Base-by-base conservation (phyloP, 1,140 invertebrate species). In the Pseudoatta argentina region DNA sequence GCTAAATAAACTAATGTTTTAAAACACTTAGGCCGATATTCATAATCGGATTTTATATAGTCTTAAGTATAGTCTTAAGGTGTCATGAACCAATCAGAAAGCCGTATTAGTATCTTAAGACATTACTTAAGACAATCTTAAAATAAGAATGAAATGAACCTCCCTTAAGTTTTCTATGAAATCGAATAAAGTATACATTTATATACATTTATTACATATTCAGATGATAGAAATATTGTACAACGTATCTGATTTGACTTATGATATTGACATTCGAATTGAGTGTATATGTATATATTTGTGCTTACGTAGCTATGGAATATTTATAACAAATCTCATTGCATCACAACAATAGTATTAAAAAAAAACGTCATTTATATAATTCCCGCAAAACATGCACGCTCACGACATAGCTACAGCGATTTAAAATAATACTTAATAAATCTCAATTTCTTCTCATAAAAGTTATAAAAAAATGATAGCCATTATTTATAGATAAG, bases 181-280 rank as follows among this genome's bases (percentile, higher is more conserved):
- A 72, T 66, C 48, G 21, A 51, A 0, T 67, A 7, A 51, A 51
- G 78, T 77, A 67, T 30, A 89, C 61, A 53, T 21, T 21, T 21
- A 21, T 21, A 21, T 76, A 64, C 71, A 86, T 77, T 77, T 86
- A 81, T 71, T 86, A 81, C 18, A 51, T 34, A 53, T 59, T 6
- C 30, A 44, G 57, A 63, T 21, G 55, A 67, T 51, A 69, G 10
- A 64, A 48, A 78, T 76, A 51, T 71, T 71, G 3, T 59, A 27
- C 24, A 39, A 66, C 61, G 51, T 57, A 12, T 57, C 12, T 63
- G 24, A 21, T 51, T 34, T 57, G 55, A 66, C 14, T 39, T 66
- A 39, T 8, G 73, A 34, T n/a, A 18, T 21, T 82, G 7, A 72
- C 16, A 39, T 12, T 27, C 64, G 5, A 72, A 21, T 21, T 21